Percentiles rank a stretch among this genome's conserved stretches.
Evolutionary conservation across 2,888 invertebrate genomes (phyloP).

Genomic region (Lydus trimaculatus): DNA sequence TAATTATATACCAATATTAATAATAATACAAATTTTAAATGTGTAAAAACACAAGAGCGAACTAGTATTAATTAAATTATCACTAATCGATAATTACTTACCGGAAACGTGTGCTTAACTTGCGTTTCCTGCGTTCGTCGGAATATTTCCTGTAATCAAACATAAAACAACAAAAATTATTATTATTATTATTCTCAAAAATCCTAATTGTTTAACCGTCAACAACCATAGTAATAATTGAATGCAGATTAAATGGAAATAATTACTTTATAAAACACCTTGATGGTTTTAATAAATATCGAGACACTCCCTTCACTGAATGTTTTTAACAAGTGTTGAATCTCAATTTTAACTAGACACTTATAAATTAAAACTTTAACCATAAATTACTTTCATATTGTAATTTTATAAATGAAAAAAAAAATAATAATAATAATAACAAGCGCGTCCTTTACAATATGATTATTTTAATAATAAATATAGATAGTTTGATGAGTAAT

Average conservation of each 20-base stretch:
- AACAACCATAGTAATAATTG: background rate
- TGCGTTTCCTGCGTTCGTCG: slow-evolving; percentile 59
- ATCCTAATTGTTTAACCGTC: background rate
- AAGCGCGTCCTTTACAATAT: background rate
- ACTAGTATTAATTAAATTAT: background rate
- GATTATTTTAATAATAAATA: background rate
- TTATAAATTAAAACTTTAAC: slow-evolving; percentile 1
- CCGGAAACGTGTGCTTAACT: slow-evolving; percentile 59
- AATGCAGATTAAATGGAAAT: background rate
- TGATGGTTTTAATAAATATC: slow-evolving; percentile 1
- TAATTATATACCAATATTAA: background rate
- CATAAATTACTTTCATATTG: slow-evolving; percentile 4
- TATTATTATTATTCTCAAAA: background rate
- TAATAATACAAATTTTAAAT: background rate
- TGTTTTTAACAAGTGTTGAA: background rate
- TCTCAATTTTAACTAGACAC: background rate
- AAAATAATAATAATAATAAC: background rate
- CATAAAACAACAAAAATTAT: slow-evolving; percentile 14
- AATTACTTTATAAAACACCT: background rate
- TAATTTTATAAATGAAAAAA: background rate
- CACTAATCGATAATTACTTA: slow-evolving; percentile 45
- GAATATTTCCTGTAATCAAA: slow-evolving; percentile 58
- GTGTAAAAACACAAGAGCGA: background rate
- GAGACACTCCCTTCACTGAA: background rate
- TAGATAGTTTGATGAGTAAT: background rate